These are phyloP conservation scores for Hydrotaea cyrtoneurina DNA, from an alignment of 2,888 invertebrate species.

Conservation along the genomic window DNA sequence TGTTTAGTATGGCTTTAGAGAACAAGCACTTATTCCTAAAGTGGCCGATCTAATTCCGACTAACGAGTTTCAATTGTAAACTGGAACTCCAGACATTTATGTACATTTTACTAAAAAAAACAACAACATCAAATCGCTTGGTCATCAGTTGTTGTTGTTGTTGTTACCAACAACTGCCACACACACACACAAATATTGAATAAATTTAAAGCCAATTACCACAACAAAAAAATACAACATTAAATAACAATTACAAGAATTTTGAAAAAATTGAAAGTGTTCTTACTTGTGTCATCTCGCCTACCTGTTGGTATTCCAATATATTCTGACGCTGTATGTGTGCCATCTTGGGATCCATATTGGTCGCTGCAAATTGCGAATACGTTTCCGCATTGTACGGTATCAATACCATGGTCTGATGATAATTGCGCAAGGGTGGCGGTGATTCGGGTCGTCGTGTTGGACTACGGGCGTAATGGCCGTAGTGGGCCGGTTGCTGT, in stretches of 20 bases:
- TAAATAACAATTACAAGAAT: slow-evolving; percentile 30
- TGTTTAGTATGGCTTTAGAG: too few species aligned
- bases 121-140: too few species aligned
- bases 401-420: slow-evolving; percentile 86
- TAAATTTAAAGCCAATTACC: slow-evolving; percentile 51
- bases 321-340: slow-evolving; percentile 79
- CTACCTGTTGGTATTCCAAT: slow-evolving; percentile 81
- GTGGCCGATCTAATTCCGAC: too few species aligned
- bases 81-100: too few species aligned
- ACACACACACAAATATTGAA: neutral
- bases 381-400: slow-evolving; percentile 83
- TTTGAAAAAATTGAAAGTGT: slow-evolving; percentile 35
- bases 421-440: slow-evolving; percentile 86
- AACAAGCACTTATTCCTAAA: too few species aligned
- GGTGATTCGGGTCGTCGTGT: slow-evolving; percentile 85
- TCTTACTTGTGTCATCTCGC: slow-evolving; percentile 67
- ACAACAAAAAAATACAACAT: slow-evolving; percentile 41
- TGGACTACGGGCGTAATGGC: slow-evolving; percentile 80
- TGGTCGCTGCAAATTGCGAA: slow-evolving; percentile 79
- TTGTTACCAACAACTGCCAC: too few species aligned
- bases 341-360: slow-evolving; percentile 77
- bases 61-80: too few species aligned
- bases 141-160: too few species aligned
- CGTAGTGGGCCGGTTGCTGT: slow-evolving; percentile 71
- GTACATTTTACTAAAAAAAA: too few species aligned